A percentile compares a stretch with the other conserved stretches of the same genome.
Conservation (phyloP, 92 coral and sea anemone species). For the Meandrina meandrites region DNA sequence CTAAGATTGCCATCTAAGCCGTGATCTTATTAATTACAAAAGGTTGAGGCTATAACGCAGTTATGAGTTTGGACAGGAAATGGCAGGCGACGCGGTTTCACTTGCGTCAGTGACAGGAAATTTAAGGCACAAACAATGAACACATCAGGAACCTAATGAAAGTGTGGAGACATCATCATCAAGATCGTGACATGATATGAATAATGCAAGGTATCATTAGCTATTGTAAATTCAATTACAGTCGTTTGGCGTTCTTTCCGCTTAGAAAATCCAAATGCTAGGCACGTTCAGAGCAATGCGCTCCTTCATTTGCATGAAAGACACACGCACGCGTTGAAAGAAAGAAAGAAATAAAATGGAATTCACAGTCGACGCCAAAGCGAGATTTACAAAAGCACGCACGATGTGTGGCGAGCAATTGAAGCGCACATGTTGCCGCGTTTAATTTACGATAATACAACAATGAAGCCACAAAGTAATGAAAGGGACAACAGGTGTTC, state of each 20-base stretch:
- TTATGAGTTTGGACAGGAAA: conserved; percentile 35
- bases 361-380: conserved; percentile 18
- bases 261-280: not conserved
- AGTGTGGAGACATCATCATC: conserved; percentile 20
- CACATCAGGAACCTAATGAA: conserved; percentile 8
- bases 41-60: not conserved
- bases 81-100: conserved; percentile 20
- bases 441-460: conserved; percentile 16
- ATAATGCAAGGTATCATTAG: not conserved
- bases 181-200: conserved; percentile 17
- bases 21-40: conserved; percentile 13
- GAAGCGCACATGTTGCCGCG: conserved; percentile 37
- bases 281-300: conserved; percentile 26
- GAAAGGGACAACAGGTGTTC: conserved; percentile 53
- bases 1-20: conserved; percentile 9
- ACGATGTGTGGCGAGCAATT: conserved; percentile 10
- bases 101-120: conserved; percentile 43
- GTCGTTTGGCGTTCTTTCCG: conserved; percentile 22
- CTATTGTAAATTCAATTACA: conserved; percentile 13
- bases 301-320: not conserved
- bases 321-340: conserved; percentile 27
- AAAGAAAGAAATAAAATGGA: not conserved
- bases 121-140: conserved; percentile 14
- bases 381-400: conserved; percentile 21
- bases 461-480: conserved; percentile 35